phyloP scores from a whole-genome alignment of 2,888 invertebrate species.

The Drosophila greeni region DNA sequence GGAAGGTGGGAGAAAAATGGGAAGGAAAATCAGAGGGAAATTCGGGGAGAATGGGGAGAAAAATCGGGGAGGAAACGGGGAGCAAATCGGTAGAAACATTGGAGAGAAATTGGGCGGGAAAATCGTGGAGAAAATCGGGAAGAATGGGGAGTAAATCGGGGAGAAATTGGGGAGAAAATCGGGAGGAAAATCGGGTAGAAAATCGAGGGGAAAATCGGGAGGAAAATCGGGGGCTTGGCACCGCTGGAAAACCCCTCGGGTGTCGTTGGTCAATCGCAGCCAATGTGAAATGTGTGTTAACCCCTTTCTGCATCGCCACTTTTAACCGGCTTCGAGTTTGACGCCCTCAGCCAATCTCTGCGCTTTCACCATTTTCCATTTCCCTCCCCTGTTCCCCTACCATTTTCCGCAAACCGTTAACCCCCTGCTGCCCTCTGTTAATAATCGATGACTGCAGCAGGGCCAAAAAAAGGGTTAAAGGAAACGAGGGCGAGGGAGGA shows the following conservation, averaged over 20 bases:
- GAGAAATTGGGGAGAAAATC: background rate
- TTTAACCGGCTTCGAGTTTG: constrained; percentile 21
- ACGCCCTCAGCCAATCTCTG: constrained; percentile 2
- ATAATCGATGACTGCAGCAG: constrained; percentile 63
- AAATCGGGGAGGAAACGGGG: no score
- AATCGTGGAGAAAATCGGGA: background rate
- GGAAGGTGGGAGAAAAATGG: no score
- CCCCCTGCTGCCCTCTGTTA: constrained; percentile 32
- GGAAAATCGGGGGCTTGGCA: background rate
- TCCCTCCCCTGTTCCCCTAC: background rate
- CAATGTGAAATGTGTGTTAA: constrained; percentile 12
- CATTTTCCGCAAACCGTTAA: background rate
- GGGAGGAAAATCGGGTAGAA: background rate
- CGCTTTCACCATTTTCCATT: constrained; percentile 3
- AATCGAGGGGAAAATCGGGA: background rate
- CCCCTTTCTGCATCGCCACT: constrained; percentile 18
- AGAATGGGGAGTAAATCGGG: background rate
- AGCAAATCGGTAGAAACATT: background rate
- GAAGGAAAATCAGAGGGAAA: background rate
- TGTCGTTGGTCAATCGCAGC: constrained; percentile 37
- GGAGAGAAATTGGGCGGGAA: background rate
- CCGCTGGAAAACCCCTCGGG: constrained; percentile 19
- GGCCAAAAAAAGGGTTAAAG: constrained; percentile 25
- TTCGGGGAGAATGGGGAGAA: no score
- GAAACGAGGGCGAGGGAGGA: no score